A percentile compares a stretch with the other conserved stretches of the same genome.
These are phyloP conservation scores for Antrozous pallidus DNA, from an alignment of 2,797 vertebrate species.

Conservation along the genomic window DNA sequence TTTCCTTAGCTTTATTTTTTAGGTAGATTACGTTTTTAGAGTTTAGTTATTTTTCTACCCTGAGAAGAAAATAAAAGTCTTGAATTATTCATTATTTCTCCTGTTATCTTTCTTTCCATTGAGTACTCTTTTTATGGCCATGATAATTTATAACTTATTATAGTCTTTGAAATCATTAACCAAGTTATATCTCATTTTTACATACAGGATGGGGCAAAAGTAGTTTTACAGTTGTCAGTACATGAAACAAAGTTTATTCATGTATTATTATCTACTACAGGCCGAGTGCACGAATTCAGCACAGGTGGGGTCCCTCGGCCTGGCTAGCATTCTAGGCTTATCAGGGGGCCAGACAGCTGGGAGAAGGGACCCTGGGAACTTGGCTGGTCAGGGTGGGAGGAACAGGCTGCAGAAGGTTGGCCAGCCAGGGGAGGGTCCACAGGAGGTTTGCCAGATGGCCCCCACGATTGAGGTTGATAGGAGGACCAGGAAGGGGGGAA, in stretches of 20 bases:
- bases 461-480: too few relatives aligned
- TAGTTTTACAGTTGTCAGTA: neutral
- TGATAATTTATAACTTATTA: neutral
- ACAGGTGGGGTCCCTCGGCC: too few relatives aligned
- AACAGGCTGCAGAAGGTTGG: too few relatives aligned
- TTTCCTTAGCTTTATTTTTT: neutral
- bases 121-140: neutral
- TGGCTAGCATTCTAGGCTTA: too few relatives aligned
- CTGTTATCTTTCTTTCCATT: neutral
- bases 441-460: too few relatives aligned
- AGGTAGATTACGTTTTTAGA: neutral
- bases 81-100: neutral
- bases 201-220: neutral
- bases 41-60: neutral
- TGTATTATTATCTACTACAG: neutral
- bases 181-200: neutral
- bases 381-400: too few relatives aligned
- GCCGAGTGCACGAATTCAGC: too few relatives aligned
- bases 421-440: too few relatives aligned
- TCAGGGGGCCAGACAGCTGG: too few relatives aligned
- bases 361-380: too few relatives aligned
- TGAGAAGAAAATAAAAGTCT: neutral
- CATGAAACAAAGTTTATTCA: neutral
- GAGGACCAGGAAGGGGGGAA: too few relatives aligned
- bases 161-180: neutral